Evolutionary conservation across 1,140 invertebrate species (phyloP).

Genomic region (Magallana angulata): DNA sequence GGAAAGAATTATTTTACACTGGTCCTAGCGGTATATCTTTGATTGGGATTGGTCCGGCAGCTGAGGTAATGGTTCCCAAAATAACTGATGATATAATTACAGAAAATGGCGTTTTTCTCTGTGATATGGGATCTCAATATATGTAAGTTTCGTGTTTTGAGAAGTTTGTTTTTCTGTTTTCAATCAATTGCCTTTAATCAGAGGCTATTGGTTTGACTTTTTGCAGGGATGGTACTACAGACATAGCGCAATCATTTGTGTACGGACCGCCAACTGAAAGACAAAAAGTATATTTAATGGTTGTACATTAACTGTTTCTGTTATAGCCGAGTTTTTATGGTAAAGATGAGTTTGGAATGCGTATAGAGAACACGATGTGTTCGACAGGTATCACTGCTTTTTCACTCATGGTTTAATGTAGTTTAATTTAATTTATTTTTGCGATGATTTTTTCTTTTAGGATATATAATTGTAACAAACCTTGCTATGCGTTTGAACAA

Average conservation of each 20-base stretch:
- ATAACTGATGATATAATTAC: not conserved
- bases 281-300: too few relatives aligned
- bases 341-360: constrained; percentile 19
- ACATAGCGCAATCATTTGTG: too few relatives aligned
- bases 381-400: not conserved
- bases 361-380: constrained; percentile 1
- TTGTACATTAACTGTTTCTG: too few relatives aligned
- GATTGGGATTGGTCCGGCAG: not conserved
- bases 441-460: not conserved
- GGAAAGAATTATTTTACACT: not conserved
- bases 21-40: constrained; percentile 2
- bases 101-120: not conserved
- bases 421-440: not conserved
- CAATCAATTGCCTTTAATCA: too few relatives aligned
- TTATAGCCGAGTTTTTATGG: constrained; percentile 1
- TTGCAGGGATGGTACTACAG: too few relatives aligned
- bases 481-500: constrained; percentile 10
- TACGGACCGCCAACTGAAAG: too few relatives aligned
- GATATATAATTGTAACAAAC: not conserved
- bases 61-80: not conserved
- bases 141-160: not conserved
- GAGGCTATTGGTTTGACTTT: too few relatives aligned
- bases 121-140: constrained; percentile 14
- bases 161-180: too few relatives aligned
- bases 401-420: too few relatives aligned